phyloP scores from a whole-genome alignment of 2,888 invertebrate species.

The Leptura quadrifasciata region DNA sequence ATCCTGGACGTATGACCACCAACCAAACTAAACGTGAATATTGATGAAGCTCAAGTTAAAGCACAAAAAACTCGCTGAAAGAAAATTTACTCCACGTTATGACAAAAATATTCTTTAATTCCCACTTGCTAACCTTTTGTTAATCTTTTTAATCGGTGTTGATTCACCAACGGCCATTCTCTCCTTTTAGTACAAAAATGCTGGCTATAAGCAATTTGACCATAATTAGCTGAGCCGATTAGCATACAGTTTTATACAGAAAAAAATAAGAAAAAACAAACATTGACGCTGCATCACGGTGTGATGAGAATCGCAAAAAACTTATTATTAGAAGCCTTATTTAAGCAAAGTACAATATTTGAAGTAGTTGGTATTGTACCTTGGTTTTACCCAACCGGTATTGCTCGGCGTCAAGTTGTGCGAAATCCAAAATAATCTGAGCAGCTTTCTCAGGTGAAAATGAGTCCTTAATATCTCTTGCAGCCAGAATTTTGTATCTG shows the following conservation, averaged over 20 bases:
- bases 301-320: neutral
- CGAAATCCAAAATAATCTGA: slow-evolving; percentile 86
- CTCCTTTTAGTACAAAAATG: neutral
- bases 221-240: slow-evolving; percentile 21
- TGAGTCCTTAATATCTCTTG: slow-evolving; percentile 86
- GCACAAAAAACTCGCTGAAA: no score
- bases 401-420: slow-evolving; percentile 93
- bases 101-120: no score
- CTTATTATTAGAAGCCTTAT: neutral
- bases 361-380: slow-evolving; percentile 77
- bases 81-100: no score
- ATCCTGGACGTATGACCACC: no score
- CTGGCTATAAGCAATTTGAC: neutral
- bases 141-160: neutral
- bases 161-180: neutral
- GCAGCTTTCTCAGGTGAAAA: slow-evolving; percentile 87
- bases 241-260: neutral
- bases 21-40: no score
- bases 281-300: neutral
- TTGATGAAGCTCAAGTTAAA: no score
- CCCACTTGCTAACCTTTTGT: no score
- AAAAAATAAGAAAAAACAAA: neutral
- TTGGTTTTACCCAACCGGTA: slow-evolving; percentile 97
- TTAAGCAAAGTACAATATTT: slow-evolving; percentile 40
- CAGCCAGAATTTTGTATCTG: slow-evolving; percentile 99